Evolutionary conservation across 2,113 vertebrate genomes (phyloP).

Genomic region (Terrapene triunguis): DNA sequence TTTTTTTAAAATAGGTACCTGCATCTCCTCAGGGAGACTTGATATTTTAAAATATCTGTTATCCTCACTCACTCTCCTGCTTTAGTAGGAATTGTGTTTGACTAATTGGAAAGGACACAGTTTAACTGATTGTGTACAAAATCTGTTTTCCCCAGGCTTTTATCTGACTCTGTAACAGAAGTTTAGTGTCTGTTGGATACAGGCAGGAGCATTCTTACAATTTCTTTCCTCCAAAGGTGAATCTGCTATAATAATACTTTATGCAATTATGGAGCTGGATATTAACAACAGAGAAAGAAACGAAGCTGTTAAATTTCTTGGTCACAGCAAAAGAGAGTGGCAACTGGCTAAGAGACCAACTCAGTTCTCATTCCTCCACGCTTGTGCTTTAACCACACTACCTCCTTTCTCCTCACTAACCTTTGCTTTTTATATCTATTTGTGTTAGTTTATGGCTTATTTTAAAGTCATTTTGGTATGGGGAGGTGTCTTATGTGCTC

Average conservation of each 20-base stretch:
- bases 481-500: no score
- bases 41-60: neutral
- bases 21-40: no score
- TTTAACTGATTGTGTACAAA: neutral
- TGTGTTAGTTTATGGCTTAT: neutral
- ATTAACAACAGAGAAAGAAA: neutral
- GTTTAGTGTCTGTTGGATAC: neutral
- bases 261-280: neutral
- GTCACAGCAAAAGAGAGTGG: neutral
- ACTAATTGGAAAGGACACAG: neutral
- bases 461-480: neutral
- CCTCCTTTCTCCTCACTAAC: no score
- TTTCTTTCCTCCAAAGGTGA: neutral
- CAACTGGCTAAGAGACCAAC: neutral
- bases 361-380: neutral
- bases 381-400: neutral
- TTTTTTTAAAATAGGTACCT: neutral
- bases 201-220: neutral
- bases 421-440: neutral
- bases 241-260: neutral
- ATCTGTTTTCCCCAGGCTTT: neutral
- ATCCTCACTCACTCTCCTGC: neutral
- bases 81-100: neutral
- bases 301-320: neutral
- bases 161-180: neutral